Evolutionary conservation across 2,113 vertebrate genomes (phyloP), one percentile per base, ranked within the genome.

Genomic region (Alligator mississippiensis): DNA sequence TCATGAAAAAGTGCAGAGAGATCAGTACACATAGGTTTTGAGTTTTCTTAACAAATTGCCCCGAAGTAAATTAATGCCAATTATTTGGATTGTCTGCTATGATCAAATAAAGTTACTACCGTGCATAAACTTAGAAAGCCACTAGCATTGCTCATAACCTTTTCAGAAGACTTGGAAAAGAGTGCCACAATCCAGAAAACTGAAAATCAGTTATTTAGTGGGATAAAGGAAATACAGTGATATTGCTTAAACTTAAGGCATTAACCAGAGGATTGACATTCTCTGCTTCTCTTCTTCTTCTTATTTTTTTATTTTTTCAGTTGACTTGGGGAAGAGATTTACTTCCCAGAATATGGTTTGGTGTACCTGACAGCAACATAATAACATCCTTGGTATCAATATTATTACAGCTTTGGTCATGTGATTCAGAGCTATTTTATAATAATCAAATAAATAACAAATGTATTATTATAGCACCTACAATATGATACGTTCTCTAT

Each of bases 71-170:
- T 11, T 14, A 1, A 0, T 17, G 15, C 14, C 74, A 3, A 58
- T 55, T 4, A 1, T 17, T 14, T 75, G 54, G 38, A 64, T 58
- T 64, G 18, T 28, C 3, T 57, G 24, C 76, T 79, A 54, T 47
- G 80, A 64, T 57, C 2, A 9, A 5, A 27, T 30, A 34, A 15
- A 66, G 21, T 34, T 21, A 27, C 4, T 60, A 11, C 47, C 57
- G 16, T 9, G 1, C 0, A 7, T 0, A 60, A 34, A 28, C 34
- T 30, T 9, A 1, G 63, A 62, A 61, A 80, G 17, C 4, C 55
- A 30, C 64, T 77, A 19, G 10, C 58, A 1, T 11, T 66, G 13
- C 58, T 92, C 30, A n/a, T 59, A 8, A 0, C 24, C 3, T 75
- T 19, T 83, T 62, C n/a, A 24, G 21, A 55, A 68, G 88, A 80